phyloP scores from a whole-genome alignment of 2,888 invertebrate species.

The Aphidoletes aphidimyza region DNA sequence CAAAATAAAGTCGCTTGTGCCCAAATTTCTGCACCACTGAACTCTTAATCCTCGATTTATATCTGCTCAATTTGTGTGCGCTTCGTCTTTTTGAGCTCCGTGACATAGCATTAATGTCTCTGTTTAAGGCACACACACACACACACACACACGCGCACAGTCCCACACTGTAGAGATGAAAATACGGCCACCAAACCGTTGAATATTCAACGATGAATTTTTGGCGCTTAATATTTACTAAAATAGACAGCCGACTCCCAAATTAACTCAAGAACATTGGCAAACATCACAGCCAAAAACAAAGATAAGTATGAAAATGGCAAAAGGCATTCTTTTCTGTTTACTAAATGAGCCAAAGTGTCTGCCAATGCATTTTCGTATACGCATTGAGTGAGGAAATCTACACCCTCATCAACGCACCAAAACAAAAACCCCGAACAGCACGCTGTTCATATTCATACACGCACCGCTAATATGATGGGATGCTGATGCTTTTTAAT shows the following conservation, averaged over 20 bases:
- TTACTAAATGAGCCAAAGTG: not conserved
- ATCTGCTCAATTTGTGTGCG: constrained; percentile 48
- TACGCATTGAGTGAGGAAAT: not conserved
- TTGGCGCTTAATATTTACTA: constrained; percentile 18
- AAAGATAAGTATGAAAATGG: not conserved
- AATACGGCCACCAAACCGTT: not conserved
- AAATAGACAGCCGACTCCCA: not conserved
- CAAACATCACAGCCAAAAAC: not conserved
- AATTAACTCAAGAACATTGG: constrained; percentile 32
- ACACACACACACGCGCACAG: not conserved
- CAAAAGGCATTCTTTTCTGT: not conserved
- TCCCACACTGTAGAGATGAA: not conserved
- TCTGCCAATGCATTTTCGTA: not conserved
- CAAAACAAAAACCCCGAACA: not conserved
- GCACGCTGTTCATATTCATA: constrained; percentile 13
- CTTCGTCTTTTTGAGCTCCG: not conserved
- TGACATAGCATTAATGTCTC: not conserved
- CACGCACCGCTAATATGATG: constrained; percentile 11
- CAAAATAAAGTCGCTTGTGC: constrained; percentile 40
- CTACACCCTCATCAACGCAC: not conserved
- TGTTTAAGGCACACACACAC: not conserved
- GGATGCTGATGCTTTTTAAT: constrained; percentile 49
- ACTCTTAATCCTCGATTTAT: constrained; percentile 44
- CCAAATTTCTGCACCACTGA: constrained; percentile 34
- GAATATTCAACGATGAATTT: constrained; percentile 2